Evolutionary conservation across 2,113 vertebrate genomes (phyloP).

Genomic region (Apteryx owenii): DNA sequence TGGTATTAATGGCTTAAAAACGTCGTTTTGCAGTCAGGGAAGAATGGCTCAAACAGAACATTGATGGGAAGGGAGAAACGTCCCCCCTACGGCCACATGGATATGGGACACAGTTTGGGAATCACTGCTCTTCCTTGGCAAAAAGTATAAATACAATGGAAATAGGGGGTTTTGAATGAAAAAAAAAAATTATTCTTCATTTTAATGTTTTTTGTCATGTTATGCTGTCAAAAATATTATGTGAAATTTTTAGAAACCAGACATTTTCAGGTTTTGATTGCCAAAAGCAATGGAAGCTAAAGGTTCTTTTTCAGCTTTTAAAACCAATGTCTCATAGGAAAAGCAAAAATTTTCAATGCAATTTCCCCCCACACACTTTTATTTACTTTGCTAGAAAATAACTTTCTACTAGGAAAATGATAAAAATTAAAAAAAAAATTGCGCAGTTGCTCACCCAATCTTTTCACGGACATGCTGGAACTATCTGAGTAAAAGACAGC

Average conservation of each 20-base stretch:
- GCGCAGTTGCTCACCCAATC: background rate
- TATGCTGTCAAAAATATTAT: background rate
- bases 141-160: background rate
- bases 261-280: background rate
- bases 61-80: background rate
- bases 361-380: background rate
- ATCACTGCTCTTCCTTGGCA: background rate
- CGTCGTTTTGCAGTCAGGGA: background rate
- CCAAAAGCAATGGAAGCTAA: conserved; percentile 18
- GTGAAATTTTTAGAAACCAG: background rate
- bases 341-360: background rate
- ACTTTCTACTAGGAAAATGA: background rate
- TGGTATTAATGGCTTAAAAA: background rate
- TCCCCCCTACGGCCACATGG: fast-evolving
- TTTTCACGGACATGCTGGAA: background rate
- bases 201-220: background rate
- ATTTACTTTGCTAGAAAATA: background rate
- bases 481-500: background rate
- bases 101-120: background rate
- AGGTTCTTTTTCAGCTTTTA: background rate
- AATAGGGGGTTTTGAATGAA: background rate
- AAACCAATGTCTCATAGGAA: background rate
- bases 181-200: background rate
- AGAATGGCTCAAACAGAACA: background rate
- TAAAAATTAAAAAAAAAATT: background rate